Evolutionary conservation across 2,888 invertebrate species (phyloP).

Genomic region (Dynastes hyllus): DNA sequence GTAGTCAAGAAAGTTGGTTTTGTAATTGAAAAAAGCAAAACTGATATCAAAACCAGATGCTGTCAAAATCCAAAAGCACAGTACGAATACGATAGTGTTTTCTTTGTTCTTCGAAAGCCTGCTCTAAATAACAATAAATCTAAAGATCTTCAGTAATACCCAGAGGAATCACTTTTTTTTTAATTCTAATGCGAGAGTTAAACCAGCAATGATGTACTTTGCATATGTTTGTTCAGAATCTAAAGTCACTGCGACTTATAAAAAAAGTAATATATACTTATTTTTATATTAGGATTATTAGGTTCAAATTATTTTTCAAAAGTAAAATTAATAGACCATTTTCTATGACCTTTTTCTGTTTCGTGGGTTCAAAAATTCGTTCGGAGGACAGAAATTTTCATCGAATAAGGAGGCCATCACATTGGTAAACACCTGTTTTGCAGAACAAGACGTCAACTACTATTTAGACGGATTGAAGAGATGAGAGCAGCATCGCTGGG

Average conservation of each 20-base stretch:
- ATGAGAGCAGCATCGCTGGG: too few species aligned
- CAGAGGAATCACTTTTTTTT: background rate
- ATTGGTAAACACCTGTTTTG: too few species aligned
- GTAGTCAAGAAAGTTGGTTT: constrained; percentile 90
- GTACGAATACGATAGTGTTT: constrained; percentile 93
- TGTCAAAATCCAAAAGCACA: constrained; percentile 93
- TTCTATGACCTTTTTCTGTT: too few species aligned
- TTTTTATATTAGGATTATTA: constrained; percentile 16
- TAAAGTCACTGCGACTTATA: background rate
- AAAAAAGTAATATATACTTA: background rate
- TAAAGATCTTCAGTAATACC: background rate
- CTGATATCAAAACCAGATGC: constrained; percentile 88
- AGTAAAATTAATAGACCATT: background rate
- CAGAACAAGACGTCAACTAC: too few species aligned
- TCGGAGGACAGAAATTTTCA: too few species aligned
- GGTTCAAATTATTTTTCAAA: constrained; percentile 30
- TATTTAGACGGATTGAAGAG: too few species aligned
- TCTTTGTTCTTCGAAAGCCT: constrained; percentile 92
- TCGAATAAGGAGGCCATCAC: too few species aligned
- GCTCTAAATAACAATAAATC: background rate
- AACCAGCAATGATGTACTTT: background rate
- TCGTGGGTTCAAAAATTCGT: too few species aligned
- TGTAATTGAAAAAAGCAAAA: constrained; percentile 85
- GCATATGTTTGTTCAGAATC: background rate
- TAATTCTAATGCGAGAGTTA: background rate